Evolutionary conservation across 2,888 invertebrate genomes (phyloP), one percentile per base, ranked within the genome.

Genomic region (Axea sp.): DNA sequence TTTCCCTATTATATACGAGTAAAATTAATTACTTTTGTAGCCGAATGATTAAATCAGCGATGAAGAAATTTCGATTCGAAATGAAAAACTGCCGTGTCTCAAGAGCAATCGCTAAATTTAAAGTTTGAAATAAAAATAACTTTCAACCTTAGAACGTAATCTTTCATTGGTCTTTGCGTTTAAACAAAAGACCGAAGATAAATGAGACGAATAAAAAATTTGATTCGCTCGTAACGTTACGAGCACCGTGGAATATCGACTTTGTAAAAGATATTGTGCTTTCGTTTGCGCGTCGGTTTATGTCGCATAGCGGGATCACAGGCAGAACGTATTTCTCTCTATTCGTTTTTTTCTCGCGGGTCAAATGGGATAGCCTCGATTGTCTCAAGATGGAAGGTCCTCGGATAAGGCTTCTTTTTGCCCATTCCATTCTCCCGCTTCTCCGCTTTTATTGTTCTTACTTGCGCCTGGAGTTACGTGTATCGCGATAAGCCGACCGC

Each of bases 331-430:
- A 43, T 45, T 37, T 14, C 31, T 22, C 41, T 45, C 22, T 43
- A 11, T 31, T 14, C 47, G 30, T 53, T 60, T 45, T n/a, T 51
- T 45, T 37, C 47, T 8, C 24, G 41, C 28, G 45, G 43, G 55
- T 62, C 62, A 55, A 67, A 57, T 57, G 14, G 47, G 49, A 45
- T 69, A 9, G 43, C 11, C 43, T 45, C 59, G 53, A 60, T 69
- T 71, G 71, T 62, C 62, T 57, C 62, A 49, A 71, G 62, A 71
- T 62, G 71, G 55, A 55, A 62, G 55, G 57, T 57, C 57, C 19
- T 57, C 19, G 64, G 71, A 64, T 71, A 71, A 62, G 49, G 14
- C 60, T 49, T 45, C 62, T 71, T 69, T 72, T 74, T 64, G 62
- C 64, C 68, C 62, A 41, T 45, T 26, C 62, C 28, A 15, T 37